Evolutionary conservation across 2,888 invertebrate species (phyloP).

Genomic region (Tetragnatha montana): DNA sequence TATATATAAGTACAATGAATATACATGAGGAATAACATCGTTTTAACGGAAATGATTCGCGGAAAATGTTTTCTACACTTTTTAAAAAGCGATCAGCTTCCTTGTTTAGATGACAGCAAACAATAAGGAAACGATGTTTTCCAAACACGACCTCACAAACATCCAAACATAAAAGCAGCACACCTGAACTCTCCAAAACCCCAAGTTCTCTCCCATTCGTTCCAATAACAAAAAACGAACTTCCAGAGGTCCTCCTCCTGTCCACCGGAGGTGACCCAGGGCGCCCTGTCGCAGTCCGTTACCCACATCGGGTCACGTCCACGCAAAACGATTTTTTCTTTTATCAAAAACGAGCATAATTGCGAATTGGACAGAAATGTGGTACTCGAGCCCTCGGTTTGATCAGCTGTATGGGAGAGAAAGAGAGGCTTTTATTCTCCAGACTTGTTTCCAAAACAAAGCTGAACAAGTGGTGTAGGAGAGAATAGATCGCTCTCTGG

Average conservation of each 20-base stretch:
- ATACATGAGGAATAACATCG: too few relatives aligned
- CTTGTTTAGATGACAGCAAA: too few relatives aligned
- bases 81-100: too few relatives aligned
- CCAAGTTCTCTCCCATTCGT: too few relatives aligned
- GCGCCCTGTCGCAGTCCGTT: neutral
- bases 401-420: neutral
- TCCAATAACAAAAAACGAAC: too few relatives aligned
- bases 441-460: neutral
- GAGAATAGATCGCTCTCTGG: neutral
- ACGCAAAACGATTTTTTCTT: neutral
- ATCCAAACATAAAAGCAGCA: too few relatives aligned
- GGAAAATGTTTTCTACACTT: too few relatives aligned
- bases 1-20: too few relatives aligned
- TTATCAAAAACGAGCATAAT: neutral
- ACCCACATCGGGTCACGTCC: neutral
- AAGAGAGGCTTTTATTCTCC: neutral
- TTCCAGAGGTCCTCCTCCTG: neutral
- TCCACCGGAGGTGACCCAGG: neutral
- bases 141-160: too few relatives aligned
- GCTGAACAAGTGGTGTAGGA: neutral
- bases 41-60: too few relatives aligned
- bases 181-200: too few relatives aligned
- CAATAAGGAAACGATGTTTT: too few relatives aligned
- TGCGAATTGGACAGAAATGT: neutral
- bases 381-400: neutral